These are phyloP conservation scores for Andricus curvator DNA, from an alignment of 2,888 invertebrate species.

Conservation along the genomic window DNA sequence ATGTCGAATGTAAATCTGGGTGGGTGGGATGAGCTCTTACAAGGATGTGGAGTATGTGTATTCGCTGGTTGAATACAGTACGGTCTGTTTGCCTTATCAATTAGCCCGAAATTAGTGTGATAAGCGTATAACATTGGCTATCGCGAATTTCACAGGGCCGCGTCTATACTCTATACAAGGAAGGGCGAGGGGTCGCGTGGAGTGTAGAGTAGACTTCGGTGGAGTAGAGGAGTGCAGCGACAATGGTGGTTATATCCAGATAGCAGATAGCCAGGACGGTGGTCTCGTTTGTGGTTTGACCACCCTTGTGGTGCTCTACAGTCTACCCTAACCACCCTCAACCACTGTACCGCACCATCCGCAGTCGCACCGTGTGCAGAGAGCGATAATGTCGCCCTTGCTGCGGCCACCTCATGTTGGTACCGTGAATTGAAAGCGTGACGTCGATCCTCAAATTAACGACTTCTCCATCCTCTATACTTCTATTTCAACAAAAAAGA, in stretches of 20 bases:
- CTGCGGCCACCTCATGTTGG: constrained; percentile 54
- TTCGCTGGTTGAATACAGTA: constrained; percentile 21
- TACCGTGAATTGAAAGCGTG: constrained; percentile 22
- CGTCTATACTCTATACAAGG: constrained; percentile 51
- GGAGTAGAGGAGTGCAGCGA: constrained; percentile 57
- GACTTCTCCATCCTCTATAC: constrained; percentile 6
- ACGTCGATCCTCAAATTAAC: constrained; percentile 40
- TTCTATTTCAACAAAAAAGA: not conserved
- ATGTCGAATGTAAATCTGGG: constrained; percentile 2
- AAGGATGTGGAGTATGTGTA: not conserved
- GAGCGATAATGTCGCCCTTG: constrained; percentile 76
- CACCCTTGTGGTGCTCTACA: constrained; percentile 77
- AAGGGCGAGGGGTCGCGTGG: constrained; percentile 48
- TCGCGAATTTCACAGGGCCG: constrained; percentile 57
- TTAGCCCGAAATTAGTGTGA: constrained; percentile 69
- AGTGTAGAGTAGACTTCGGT: constrained; percentile 45
- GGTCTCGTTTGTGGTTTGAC: constrained; percentile 78
- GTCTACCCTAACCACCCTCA: constrained; percentile 74
- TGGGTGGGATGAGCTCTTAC: not conserved
- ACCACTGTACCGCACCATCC: constrained; percentile 75
- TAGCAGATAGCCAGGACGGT: constrained; percentile 78
- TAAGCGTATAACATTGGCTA: constrained; percentile 63
- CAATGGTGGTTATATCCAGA: constrained; percentile 76
- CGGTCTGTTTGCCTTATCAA: constrained; percentile 57
- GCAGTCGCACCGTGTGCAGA: constrained; percentile 73